These are phyloP conservation scores for Erebia palarica DNA, from an alignment of 2,888 invertebrate genomes.

Conservation along the genomic window DNA sequence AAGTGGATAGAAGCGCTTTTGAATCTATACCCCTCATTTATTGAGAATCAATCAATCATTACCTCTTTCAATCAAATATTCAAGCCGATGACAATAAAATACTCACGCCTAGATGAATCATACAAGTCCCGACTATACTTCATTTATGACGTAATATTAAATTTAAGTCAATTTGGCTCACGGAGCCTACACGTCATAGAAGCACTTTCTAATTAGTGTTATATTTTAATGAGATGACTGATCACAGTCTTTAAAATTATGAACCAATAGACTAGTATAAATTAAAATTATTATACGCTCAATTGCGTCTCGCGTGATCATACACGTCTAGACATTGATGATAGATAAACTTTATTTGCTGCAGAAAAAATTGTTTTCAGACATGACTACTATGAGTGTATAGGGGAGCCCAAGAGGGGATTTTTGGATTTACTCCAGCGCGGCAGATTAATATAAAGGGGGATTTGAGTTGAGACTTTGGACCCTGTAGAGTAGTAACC, in stretches of 20 bases:
- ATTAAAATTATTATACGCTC: not conserved
- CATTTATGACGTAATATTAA: constrained; percentile 22
- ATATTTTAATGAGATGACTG: constrained; percentile 12
- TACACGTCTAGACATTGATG: not conserved
- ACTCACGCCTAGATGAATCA: constrained; percentile 19
- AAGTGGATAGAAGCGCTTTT: too few relatives aligned
- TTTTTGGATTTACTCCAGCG: too few relatives aligned
- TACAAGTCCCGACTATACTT: constrained; percentile 16
- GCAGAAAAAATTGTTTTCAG: not conserved
- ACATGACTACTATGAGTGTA: not conserved
- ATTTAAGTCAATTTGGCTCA: constrained; percentile 11
- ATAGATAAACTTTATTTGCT: not conserved
- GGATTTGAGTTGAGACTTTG: too few relatives aligned
- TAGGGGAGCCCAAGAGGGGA: too few relatives aligned
- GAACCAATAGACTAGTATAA: not conserved
- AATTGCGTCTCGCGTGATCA: not conserved
- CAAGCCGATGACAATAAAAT: constrained; percentile 4
- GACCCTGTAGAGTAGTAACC: too few relatives aligned
- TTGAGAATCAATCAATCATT: too few relatives aligned
- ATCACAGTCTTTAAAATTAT: not conserved
- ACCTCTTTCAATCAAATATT: not conserved
- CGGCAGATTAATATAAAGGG: too few relatives aligned
- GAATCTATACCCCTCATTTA: too few relatives aligned
- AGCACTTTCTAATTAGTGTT: constrained; percentile 17
- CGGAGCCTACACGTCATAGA: constrained; percentile 5